Base-by-base conservation (phyloP, 2,888 invertebrate species). In the Pheosia gnoma region DNA sequence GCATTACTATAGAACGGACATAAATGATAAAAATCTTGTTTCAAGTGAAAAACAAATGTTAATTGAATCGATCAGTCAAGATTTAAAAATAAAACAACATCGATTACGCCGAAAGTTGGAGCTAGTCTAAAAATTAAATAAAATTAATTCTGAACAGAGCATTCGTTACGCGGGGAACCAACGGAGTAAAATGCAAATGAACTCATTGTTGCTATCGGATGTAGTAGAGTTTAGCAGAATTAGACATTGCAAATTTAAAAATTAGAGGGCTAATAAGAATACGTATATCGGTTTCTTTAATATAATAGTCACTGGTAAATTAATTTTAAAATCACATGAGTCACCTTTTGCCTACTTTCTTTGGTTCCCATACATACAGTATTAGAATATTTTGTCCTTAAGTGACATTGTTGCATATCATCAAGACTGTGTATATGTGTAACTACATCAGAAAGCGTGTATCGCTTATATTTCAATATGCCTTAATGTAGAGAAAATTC, bases 61-160 rank as follows among this genome's bases (percentile, higher is more conserved):
- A 41, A 41, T 41, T 7, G 8, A 8, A 41, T 1, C 25, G 25
- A 1, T 25, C 41, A 41, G 41, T 41, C 5, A 41, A 41, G 41
- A 41, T 45, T 11, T 45, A 45, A 45, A 1, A 10, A 45, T 45
- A 45, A 45, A 45, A 45, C 9, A 9, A 45, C 10, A 9, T 5
- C 8, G 3, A 39, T 38, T 39, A 39, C 39, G 39, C n/a, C 37
- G 37, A 37, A 54, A 54, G 60, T 57, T 41, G 49, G 56, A 61
- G 47, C 39, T 13, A 57, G 41, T 38, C 52, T 41, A 51, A 66
- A 58, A 61, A 63, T 70, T 58, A 41, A 62, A 62, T 58, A 25
- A 45, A 63, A 67, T 72, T 63, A 63, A 56, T 70, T 72, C 43
- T 63, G 56, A 37, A 56, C 11, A 57, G 4, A 7, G 62, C 11